Base-by-base conservation (phyloP, 2,888 invertebrate species). In the Mythimna albipuncta region DNA sequence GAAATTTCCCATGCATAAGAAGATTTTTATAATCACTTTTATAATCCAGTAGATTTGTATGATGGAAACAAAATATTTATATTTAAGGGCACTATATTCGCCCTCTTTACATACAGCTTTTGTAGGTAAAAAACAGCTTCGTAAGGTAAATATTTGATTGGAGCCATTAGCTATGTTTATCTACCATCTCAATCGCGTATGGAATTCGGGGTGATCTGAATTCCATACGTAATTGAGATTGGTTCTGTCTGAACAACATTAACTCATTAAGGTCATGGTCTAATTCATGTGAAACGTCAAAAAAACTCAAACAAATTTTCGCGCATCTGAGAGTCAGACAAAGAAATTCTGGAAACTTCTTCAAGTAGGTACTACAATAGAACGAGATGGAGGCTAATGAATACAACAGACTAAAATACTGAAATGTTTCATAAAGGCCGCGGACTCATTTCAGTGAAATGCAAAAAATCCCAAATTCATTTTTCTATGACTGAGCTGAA, bases 211-310 rank as follows among this genome's bases (percentile, higher is more conserved):
- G 16, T 47, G 47, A 19, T 47, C 47, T 47, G 47, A 47, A 47
- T 47, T 47, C 47, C 47, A 47, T 6, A 47, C 16, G 16, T 47
- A 19, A 47, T 47, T 47, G 47, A 47, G 47, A 47, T 47, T 47
- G 47, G 47, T 47, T 47, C 47, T 47, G 47, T 47, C 47, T 47
- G 47, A 47, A 41, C 67, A n/a, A 13, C 2, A 16, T 68, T 77
- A n/a, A 82, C 13, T 44, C 44, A 44, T 77, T 77, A 77, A 82
- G 77, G 77, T 13, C 77, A 52, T 77, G 64, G 10, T 77, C 69
- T 52, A 62, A 64, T 64, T 77, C 38, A 21, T 32, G 21, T 63
- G 32, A 47, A 75, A 80, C n/a, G n/a, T 32, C 59, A 26, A 50
- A 76, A 76, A 76, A 64, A 19, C 11, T 26, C 55, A 61, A 75